Evolutionary conservation across 2,888 invertebrate species (phyloP), one percentile per base, ranked within the genome.

Genomic region (Sericinus montela): DNA sequence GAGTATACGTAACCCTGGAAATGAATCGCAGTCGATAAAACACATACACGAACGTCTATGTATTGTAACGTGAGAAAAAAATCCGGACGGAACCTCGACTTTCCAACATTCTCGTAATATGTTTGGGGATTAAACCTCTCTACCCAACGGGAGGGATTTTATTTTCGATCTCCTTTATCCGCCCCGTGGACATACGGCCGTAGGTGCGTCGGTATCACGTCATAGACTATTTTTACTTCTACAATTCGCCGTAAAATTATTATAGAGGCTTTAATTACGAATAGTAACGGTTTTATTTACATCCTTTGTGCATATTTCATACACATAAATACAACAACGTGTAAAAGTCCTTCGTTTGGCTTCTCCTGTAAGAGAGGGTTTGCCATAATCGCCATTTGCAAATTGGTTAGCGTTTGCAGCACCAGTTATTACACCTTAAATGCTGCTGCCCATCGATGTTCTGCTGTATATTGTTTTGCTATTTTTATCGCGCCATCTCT

Each of bases 161-260:
- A 85, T 85, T 84, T 85, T 80, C 82, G 77, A 80, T 80, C 78
- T 77, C 75, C 72, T 74, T 62, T 73, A 75, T 55, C 62, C 69
- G 72, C 73, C 62, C 62, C 69, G 67, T 72, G 80, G 80, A 80
- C 81, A 80, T 80, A 80, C 81, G 77, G 73, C 70, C 63, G 60
- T 69, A 70, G 74, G 75, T 75, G 75, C 67, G 74, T 69, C 56
- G 37, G 48, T 45, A 52, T 51, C 42, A 32, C 39, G 49, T 44
- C 55, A 58, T 57, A 52, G 43, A 54, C 55, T 58, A 58, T 57
- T 57, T 49, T 44, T 56, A 60, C 58, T 55, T 50, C 49, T 30
- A 8, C 3, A 29, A 38, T 41, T 36, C 40, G 9, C 25, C 4
- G 11, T 11, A 36, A 38, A 40, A 40, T 29, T n/a, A 30, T 19